Base-by-base conservation (phyloP, 2,113 vertebrate species). In the Sakesphorus luctuosus region DNA sequence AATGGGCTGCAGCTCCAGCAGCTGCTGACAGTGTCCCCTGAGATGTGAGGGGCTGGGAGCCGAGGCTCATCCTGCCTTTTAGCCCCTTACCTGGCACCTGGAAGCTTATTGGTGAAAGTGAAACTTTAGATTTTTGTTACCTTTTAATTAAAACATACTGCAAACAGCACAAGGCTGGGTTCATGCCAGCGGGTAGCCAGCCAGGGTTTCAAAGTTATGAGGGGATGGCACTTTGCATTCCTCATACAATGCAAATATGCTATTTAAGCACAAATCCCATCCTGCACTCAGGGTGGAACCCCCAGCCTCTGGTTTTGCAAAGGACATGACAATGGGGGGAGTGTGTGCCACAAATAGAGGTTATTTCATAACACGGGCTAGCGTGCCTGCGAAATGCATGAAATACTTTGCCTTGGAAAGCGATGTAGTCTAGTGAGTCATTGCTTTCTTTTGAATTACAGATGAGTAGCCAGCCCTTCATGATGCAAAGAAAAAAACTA, bases 401-500 rank as follows among this genome's bases (percentile, higher is more conserved):
- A 84, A 86, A 90, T 62, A 23, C 86, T 87, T 94, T 89, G 84
- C 85, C 92, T 90, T 91, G 90, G 71, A 96, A 94, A 96, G 83
- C 29, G 33, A 89, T 40, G 69, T 3, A n/a, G 89, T 84, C 95
- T 58, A 85, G 77, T 95, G 96, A 96, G 88, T 96, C 72, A 97
- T 23, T 81, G 79, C 95, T 93, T 91, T 47, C 93, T 81, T 97
- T 94, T 79, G 76, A 88, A 74, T 84, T 81, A 93, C 88, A 89
- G 77, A 92, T 71, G 95, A 94, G 90, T 88, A 93, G 81, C 86
- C 84, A 58, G n/a, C 52, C 76, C 72, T 91, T 80, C 63, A 17
- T 14, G 36, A 87, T 65, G 83, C n/a, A 92, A 95, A 96, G 89
- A 90, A 94, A 94, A 93, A 96, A 96, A 94, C 44, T 75, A 97